A percentile compares a stretch with the other conserved stretches of the same genome.
Evolutionary conservation across 2,113 vertebrate genomes (phyloP).

Genomic region (Thomomys bottae): DNA sequence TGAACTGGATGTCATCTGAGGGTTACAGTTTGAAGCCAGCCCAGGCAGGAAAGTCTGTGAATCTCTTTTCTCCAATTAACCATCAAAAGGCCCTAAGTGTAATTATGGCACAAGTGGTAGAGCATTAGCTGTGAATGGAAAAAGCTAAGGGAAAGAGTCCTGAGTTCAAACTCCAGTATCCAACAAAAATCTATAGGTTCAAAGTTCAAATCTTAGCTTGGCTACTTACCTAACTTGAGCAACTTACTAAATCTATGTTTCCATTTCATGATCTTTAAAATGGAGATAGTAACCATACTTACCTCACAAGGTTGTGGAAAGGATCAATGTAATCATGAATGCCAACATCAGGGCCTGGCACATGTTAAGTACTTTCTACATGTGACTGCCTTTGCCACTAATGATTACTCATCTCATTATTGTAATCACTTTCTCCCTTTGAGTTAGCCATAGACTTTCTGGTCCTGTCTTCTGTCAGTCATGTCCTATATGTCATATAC

Average conservation of each 20-base stretch:
- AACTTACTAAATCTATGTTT: neutral
- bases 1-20: no score
- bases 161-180: no score
- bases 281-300: neutral
- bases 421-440: neutral
- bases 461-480: neutral
- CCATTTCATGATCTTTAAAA: neutral
- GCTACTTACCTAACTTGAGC: neutral
- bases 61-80: no score
- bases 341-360: neutral
- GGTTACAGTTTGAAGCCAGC: no score
- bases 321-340: neutral
- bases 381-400: neutral
- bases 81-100: no score
- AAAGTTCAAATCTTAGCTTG: neutral
- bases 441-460: neutral
- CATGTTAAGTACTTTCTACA: neutral
- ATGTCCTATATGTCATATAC: neutral
- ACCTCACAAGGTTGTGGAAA: neutral
- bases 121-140: no score
- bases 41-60: no score
- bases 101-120: no score
- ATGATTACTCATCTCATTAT: neutral
- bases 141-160: no score
- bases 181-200: constrained; percentile 15